A percentile compares a stretch with the other conserved stretches of the same genome.
Evolutionary conservation across 2,797 vertebrate genomes (phyloP).

Genomic region (Mus spretus): DNA sequence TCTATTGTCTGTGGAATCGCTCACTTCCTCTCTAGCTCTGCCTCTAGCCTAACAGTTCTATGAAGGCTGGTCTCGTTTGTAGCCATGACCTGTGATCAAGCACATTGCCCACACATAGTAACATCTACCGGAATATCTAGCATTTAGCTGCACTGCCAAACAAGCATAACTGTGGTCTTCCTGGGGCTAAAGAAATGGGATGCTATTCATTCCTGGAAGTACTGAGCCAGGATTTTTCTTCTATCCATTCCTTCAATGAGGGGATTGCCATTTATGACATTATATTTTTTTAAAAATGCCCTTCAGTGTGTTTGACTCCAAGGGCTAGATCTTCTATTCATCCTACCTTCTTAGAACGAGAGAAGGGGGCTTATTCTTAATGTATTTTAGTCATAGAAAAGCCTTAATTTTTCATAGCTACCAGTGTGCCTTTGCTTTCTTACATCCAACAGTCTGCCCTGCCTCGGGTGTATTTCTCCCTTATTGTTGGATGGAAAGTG

Average conservation of each 20-base stretch:
- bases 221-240: neutral
- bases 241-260: neutral
- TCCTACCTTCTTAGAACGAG: neutral
- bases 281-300: too few species aligned
- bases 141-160: neutral
- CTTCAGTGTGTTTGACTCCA: neutral
- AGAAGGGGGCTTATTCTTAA: neutral
- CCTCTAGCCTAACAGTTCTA: neutral
- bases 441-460: neutral
- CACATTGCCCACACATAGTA: neutral
- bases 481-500: neutral
- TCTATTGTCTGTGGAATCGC: neutral
- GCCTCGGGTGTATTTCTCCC: neutral
- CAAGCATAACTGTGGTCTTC: neutral
- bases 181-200: conserved; percentile 4
- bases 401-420: neutral
- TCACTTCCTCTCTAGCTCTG: neutral
- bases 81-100: neutral
- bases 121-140: neutral
- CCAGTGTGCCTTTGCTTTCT: neutral
- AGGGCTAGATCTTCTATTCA: neutral
- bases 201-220: conserved; percentile 4
- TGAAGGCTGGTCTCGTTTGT: neutral
- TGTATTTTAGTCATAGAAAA: neutral
- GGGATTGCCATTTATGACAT: neutral